These are phyloP conservation scores for Alosa alosa DNA, from an alignment of 2,113 vertebrate species.

Conservation along the genomic window DNA sequence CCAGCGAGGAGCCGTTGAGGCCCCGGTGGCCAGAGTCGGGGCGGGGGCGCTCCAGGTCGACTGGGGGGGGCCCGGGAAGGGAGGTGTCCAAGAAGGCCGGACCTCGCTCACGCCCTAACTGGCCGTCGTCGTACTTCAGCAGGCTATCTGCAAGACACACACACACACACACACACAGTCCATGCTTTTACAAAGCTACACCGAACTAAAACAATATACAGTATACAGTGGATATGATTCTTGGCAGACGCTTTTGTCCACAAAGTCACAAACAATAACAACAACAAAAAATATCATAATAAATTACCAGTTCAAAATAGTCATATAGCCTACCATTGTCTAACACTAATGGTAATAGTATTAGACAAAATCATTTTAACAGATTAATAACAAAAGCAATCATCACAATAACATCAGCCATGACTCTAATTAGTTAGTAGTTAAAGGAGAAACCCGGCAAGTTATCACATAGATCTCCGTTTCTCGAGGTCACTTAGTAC, in stretches of 20 bases:
- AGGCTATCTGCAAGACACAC: neutral
- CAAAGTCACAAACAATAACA: no score
- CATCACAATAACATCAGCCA: no score
- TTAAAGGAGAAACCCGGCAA: no score
- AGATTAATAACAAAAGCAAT: no score
- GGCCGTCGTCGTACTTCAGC: neutral
- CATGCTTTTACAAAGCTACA: neutral
- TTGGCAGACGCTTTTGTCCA: no score
- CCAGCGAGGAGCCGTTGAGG: slow-evolving; percentile 1
- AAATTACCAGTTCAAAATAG: neutral
- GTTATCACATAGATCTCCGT: no score
- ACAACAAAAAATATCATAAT: no score
- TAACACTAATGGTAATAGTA: no score
- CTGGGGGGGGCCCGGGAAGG: neutral
- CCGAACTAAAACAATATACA: neutral
- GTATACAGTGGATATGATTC: no score
- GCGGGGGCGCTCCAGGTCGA: neutral
- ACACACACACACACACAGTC: neutral
- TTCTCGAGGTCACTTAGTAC: no score
- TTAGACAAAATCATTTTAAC: no score
- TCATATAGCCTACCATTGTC: neutral
- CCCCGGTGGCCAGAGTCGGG: neutral
- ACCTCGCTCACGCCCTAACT: neutral
- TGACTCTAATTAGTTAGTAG: no score
- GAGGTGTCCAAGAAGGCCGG: neutral